Percentiles rank a stretch among this genome's conserved stretches.
Conservation (phyloP, 1,140 invertebrate species). For the Drosophila lacteicornis region DNA sequence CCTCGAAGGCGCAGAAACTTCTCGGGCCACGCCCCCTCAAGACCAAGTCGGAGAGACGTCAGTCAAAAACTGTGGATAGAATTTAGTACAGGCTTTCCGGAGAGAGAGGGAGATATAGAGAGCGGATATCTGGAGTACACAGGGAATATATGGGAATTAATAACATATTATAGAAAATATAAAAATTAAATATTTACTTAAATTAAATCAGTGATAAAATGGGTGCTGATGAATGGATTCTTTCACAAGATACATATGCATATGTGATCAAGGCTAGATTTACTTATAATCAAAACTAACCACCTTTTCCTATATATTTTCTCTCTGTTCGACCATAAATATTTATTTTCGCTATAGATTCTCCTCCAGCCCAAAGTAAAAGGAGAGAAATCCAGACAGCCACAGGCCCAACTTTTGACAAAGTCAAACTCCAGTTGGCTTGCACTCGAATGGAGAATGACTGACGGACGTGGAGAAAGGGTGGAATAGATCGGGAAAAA, state of each 20-base stretch:
- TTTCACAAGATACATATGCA: no score
- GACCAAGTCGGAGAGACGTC: conserved; percentile 43
- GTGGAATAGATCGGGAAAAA: conserved; percentile 14
- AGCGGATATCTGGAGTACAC: conserved; percentile 38
- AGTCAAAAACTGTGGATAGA: conserved; percentile 41
- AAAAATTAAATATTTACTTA: no score
- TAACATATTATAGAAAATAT: background rate
- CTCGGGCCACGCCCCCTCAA: conserved; percentile 53
- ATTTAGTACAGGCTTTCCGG: background rate
- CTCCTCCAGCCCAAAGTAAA: conserved; percentile 1
- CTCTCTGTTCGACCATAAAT: conserved; percentile 6
- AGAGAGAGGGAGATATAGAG: background rate
- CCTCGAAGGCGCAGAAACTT: conserved; percentile 26
- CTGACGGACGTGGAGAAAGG: conserved; percentile 60
- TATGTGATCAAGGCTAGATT: background rate
- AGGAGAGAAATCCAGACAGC: conserved; percentile 36
- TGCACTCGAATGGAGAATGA: conserved; percentile 52
- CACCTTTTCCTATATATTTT: background rate
- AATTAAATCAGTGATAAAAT: no score
- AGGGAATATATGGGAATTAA: background rate
- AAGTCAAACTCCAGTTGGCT: conserved; percentile 64
- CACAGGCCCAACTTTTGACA: conserved; percentile 64
- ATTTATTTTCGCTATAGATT: conserved; percentile 47
- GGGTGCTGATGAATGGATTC: no score
- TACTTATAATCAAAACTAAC: background rate